Evolutionary conservation across 2,888 invertebrate genomes (phyloP).

Genomic region (Drosophila neonasuta): DNA sequence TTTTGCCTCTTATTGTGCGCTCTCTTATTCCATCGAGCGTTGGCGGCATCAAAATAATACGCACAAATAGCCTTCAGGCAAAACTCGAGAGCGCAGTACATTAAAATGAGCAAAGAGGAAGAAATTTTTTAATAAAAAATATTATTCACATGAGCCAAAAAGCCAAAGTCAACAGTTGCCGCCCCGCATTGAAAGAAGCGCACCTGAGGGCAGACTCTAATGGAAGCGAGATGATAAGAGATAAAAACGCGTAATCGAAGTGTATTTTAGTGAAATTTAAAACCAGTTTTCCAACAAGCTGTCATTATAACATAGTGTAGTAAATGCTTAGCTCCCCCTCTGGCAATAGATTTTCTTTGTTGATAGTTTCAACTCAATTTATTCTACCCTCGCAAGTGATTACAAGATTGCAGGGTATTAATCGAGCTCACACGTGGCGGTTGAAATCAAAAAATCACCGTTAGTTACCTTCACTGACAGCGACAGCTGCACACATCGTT

Average conservation of each 20-base stretch:
- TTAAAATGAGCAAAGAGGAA: constrained; percentile 49
- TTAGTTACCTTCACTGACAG: constrained; percentile 17
- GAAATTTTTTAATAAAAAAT: constrained; percentile 55
- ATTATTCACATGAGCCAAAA: constrained; percentile 29
- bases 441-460: background rate
- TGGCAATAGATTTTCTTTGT: background rate
- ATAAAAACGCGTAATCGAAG: background rate
- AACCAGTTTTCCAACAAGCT: background rate
- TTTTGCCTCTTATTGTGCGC: constrained; percentile 18
- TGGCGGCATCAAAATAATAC: constrained; percentile 43
- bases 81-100: constrained; percentile 27
- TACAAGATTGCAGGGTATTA: background rate
- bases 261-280: constrained; percentile 3
- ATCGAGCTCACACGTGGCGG: background rate
- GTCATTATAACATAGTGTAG: background rate
- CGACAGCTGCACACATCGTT: constrained; percentile 13
- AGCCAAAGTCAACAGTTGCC: constrained; percentile 18
- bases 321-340: background rate
- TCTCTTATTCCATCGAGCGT: constrained; percentile 31
- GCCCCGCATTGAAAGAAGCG: background rate
- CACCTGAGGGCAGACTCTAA: background rate
- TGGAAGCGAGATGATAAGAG: background rate
- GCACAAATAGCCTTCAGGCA: constrained; percentile 56
- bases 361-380: no score
- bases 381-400: background rate